These are phyloP conservation scores for Ganaspis sp. DNA, from an alignment of 1,140 invertebrate genomes.

Conservation along the genomic window DNA sequence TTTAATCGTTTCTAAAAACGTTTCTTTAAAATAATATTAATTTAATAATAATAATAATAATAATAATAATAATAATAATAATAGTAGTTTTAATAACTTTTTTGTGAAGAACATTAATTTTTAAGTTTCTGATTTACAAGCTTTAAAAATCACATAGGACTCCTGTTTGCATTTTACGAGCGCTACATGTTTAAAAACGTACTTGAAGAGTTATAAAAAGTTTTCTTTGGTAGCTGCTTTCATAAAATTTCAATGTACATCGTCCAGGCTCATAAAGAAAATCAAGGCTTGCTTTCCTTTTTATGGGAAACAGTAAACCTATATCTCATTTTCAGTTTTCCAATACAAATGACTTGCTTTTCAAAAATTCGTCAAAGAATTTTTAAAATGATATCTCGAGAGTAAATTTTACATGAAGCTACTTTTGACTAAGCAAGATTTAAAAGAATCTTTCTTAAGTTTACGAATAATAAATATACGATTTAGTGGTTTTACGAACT, in stretches of 20 bases:
- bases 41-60: too few species aligned
- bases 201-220: background rate
- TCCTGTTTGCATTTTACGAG: background rate
- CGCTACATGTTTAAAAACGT: background rate
- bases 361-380: background rate
- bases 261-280: background rate
- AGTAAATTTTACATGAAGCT: too few species aligned
- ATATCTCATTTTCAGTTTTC: constrained; percentile 1
- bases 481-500: too few species aligned
- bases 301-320: constrained; percentile 4
- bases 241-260: background rate
- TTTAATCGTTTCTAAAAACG: too few species aligned
- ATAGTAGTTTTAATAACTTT: too few species aligned
- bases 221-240: background rate
- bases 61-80: too few species aligned
- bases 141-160: background rate
- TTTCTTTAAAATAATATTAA: too few species aligned
- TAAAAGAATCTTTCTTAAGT: too few species aligned
- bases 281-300: background rate
- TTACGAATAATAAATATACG: too few species aligned
- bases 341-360: background rate
- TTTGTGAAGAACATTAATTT: background rate
- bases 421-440: too few species aligned
- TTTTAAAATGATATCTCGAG: too few species aligned
- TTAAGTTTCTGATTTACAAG: background rate